Evolutionary conservation across 1,140 invertebrate species (phyloP), one percentile per base, ranked within the genome.

Genomic region (Lordiphosa clarofinis): DNA sequence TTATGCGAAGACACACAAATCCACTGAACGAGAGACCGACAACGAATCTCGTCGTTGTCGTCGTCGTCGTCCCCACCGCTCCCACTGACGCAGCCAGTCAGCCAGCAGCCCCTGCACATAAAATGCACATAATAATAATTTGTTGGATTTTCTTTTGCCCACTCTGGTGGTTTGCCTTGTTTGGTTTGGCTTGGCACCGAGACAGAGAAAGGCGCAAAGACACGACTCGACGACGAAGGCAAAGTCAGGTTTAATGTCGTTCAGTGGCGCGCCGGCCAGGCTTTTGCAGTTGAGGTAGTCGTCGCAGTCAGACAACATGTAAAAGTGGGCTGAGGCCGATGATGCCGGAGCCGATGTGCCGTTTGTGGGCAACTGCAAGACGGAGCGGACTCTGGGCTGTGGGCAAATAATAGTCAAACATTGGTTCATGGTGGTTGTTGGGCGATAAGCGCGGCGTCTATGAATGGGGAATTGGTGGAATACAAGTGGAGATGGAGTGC

Each of bases 1-100:
- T 87, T 87, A 87, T 87, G 84, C 84, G 76, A 87, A 87, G 84
- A 68, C 84, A 87, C 84, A 87, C 76, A 87, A 87, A 87, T 87
- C 84, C 78, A 87, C 66, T 87, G 84, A 87, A 87, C 84, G 84
- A 84, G 69, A 76, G 73, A 84, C 78, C 76, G 72, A 81, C 72
- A 68, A 56, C 73, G 55, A 68, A 57, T 59, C 31, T 50, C 53
- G 61, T 31, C 19, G 19, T 42, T 37, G 58, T 35, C 46, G 62
- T 35, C 52, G 67, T 57, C 58, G 47, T 57, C 44, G 44, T 40
- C 36, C 46, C 12, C 36, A 36, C 11, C 54, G 12, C 13, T 13
- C 10, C 39, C 9, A 44, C 38, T 31, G 31, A 54, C 28, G 36
- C 9, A 28, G 21, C 24, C 37, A n/a, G 15, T 12, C 21, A 42